These are phyloP conservation scores for Mythimna vitellina DNA, from an alignment of 2,888 invertebrate genomes.

Conservation along the genomic window DNA sequence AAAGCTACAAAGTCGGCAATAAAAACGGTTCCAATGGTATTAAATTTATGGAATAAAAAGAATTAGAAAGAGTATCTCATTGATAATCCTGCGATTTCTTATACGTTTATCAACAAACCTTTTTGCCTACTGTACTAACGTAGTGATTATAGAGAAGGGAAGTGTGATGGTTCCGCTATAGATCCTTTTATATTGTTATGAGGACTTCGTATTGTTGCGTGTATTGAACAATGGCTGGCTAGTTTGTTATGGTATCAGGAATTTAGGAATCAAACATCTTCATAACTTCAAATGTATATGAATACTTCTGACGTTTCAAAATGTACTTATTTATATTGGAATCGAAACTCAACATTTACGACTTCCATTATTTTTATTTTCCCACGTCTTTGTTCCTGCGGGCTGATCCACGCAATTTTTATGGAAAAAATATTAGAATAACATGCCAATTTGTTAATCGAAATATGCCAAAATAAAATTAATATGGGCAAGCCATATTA, in stretches of 20 bases:
- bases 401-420: too few relatives aligned
- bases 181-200: constrained; percentile 32
- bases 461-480: too few relatives aligned
- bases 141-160: constrained; percentile 35
- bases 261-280: not conserved
- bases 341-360: not conserved
- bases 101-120: not conserved
- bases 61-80: too few relatives aligned
- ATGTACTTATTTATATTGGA: not conserved
- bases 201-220: constrained; percentile 21
- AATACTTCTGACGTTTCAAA: not conserved
- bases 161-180: constrained; percentile 30
- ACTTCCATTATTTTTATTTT: not conserved
- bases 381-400: too few relatives aligned
- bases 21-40: too few relatives aligned
- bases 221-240: constrained; percentile 23
- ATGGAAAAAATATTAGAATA: too few relatives aligned
- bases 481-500: too few relatives aligned
- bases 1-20: too few relatives aligned
- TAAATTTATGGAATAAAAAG: too few relatives aligned
- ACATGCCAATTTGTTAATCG: too few relatives aligned
- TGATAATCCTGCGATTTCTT: not conserved
- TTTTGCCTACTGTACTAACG: constrained; percentile 10
- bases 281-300: not conserved
- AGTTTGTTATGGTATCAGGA: not conserved